Conservation (phyloP, 2,888 invertebrate genomes). For the Lissocephala sabroskyi region DNA sequence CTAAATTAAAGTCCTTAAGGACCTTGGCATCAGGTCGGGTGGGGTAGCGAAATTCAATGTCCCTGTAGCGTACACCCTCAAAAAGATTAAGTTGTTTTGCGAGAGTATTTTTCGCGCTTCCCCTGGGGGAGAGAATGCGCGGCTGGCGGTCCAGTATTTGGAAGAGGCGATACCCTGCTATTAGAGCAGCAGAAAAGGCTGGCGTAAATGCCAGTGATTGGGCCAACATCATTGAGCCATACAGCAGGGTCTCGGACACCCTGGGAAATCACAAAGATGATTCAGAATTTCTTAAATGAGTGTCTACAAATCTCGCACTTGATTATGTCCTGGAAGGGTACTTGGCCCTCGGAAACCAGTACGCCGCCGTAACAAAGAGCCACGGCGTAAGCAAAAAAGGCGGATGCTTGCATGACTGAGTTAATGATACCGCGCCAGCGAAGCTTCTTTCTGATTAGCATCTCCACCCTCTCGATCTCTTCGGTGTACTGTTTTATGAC, state of each 20-base stretch:
- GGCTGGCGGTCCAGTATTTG: constrained; percentile 77
- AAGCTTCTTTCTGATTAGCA: constrained; percentile 74
- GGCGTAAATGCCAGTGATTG: constrained; percentile 85
- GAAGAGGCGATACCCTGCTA: constrained; percentile 81
- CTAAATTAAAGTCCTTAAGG: constrained; percentile 80
- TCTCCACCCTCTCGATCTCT: constrained; percentile 75
- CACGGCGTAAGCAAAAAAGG: constrained; percentile 82
- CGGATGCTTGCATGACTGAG: constrained; percentile 81
- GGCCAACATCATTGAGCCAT: constrained; percentile 86
- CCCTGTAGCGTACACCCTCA: constrained; percentile 75
- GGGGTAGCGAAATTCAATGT: constrained; percentile 86
- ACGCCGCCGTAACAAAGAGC: constrained; percentile 83
- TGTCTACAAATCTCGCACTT: constrained; percentile 73
- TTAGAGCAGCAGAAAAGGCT: constrained; percentile 82
- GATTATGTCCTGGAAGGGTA: constrained; percentile 80
- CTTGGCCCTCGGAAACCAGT: constrained; percentile 77
- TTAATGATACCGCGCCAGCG: constrained; percentile 80
- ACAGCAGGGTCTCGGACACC: constrained; percentile 84
- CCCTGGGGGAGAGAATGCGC: constrained; percentile 73
- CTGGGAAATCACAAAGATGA: too few species aligned
- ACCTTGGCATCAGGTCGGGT: constrained; percentile 83
- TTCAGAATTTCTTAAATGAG: neutral
- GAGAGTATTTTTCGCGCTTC: constrained; percentile 56
- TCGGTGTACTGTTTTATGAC: constrained; percentile 76
- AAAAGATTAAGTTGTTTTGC: constrained; percentile 66